phyloP scores from a whole-genome alignment of 2,888 invertebrate genomes.

The Megastigmus dorsalis region DNA sequence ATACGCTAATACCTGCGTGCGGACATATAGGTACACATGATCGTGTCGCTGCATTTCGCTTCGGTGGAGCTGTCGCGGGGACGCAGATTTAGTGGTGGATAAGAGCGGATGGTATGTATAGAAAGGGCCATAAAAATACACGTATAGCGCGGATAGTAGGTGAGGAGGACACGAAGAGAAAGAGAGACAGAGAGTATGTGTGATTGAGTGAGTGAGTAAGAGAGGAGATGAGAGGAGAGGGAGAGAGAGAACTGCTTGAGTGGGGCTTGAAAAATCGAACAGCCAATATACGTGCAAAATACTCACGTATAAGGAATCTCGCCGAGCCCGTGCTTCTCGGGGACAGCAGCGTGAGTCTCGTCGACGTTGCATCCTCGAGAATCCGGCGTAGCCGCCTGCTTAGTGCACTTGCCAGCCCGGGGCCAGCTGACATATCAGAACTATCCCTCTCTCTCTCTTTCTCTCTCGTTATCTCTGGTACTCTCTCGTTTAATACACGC shows the following conservation, averaged over 20 bases:
- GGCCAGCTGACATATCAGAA: constrained; percentile 41
- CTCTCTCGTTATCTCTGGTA: constrained; percentile 3
- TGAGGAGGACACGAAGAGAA: neutral
- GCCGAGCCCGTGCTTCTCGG: constrained; percentile 9
- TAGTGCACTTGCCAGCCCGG: constrained; percentile 3
- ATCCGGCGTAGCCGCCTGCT: neutral
- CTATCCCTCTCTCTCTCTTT: neutral
- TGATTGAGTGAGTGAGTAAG: too few species aligned
- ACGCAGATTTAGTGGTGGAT: too few species aligned
- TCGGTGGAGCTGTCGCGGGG: too few species aligned
- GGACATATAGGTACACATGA: too few species aligned
- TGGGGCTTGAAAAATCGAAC: constrained; percentile 51
- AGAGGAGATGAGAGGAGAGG: neutral
- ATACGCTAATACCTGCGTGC: too few species aligned
- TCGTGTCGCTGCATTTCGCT: too few species aligned
- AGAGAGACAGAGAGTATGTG: neutral
- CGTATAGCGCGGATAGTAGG: neutral
- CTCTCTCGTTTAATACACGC: neutral
- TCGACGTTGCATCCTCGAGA: neutral
- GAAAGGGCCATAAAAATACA: too few species aligned
- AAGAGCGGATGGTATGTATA: too few species aligned
- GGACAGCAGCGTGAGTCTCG: neutral
- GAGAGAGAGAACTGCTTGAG: too few species aligned
- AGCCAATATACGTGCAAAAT: neutral
- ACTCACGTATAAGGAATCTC: constrained; percentile 22